A percentile compares a stretch with the other conserved stretches of the same genome.
Conservation (phyloP, 2,797 vertebrate genomes). For the Sarcoramphus papa region DNA sequence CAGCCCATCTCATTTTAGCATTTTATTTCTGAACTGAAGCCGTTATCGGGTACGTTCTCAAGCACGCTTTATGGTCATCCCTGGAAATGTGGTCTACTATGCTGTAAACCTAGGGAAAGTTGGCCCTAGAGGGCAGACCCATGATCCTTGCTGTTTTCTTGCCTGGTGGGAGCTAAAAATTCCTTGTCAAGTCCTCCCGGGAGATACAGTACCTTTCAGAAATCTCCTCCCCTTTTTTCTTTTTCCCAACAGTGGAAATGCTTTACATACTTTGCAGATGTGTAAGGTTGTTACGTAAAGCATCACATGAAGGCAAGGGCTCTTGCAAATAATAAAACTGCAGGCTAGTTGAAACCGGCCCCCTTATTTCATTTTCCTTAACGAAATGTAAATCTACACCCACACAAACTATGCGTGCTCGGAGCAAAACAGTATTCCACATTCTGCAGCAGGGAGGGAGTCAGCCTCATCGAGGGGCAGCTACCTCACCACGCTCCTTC, state of each 20-base stretch:
- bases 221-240: not conserved
- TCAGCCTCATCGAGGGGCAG: not conserved
- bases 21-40: not conserved
- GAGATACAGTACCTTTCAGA: not conserved
- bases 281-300: constrained; percentile 56
- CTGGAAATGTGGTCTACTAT: not conserved
- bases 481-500: not conserved
- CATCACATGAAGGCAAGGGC: constrained; percentile 27
- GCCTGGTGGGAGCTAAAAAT: not conserved
- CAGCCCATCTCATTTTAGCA: not conserved
- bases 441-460: not conserved
- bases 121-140: not conserved
- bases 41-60: not conserved
- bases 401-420: constrained; percentile 42
- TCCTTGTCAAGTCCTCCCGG: not conserved
- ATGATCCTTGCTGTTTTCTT: not conserved
- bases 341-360: constrained; percentile 64
- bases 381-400: constrained; percentile 63
- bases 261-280: constrained; percentile 54
- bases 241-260: constrained; percentile 25
- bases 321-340: constrained; percentile 57
- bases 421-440: constrained; percentile 43
- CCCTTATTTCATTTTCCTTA: constrained; percentile 49
- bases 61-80: not conserved
- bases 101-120: not conserved